Evolutionary conservation across 2,888 invertebrate genomes (phyloP), one percentile per base, ranked within the genome.

Genomic region (Lycia hirtaria): DNA sequence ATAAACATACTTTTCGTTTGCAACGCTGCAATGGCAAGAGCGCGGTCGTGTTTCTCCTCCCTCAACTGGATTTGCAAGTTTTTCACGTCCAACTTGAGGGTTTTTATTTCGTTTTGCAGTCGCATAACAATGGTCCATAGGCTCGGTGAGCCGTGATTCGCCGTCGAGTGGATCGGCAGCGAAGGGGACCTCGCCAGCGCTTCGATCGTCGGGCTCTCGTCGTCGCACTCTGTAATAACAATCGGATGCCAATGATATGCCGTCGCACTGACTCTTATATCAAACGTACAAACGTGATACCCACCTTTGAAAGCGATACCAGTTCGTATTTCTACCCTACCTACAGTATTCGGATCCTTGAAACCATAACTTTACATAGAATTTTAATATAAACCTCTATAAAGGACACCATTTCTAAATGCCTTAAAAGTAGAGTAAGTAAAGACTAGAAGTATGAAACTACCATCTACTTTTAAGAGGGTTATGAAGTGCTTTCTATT

Each of bases 51-150:
- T 79, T 93, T 93, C 81, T 96, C 96, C 64, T 95, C 95, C 60
- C 95, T 94, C 68, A 96, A 80, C 72, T 95, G 94, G 64, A 92
- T 87, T 57, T 93, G 92, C 56, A 95, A 79, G 65, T 92, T 87
- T 60, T 91, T 90, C 68, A 95, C 93, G 80, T 94, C 93, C 64
- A 88, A 77, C 78, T 94, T 94, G 66, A 96, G 85, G 56, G 93
- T 93, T 73, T 94, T 93, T 64, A 97, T 92, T 85, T 96, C 95
- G 76, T 94, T 95, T 79, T 95, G 95, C 71, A 97, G 84, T 60
- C 95, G 93, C 91, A 96, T 95, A 64, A 97, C 95, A 55, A 96
- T 94, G 69, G 96, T 95, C 84, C 96, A 95, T 71, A 96, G 87
- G 73, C 94, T 95, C 80, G 96, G 95, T 77, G 80, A 80, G 45